Percentiles rank a stretch among this genome's conserved stretches.
Conservation (phyloP, 2,888 invertebrate species). For the Pollenia labialis region DNA sequence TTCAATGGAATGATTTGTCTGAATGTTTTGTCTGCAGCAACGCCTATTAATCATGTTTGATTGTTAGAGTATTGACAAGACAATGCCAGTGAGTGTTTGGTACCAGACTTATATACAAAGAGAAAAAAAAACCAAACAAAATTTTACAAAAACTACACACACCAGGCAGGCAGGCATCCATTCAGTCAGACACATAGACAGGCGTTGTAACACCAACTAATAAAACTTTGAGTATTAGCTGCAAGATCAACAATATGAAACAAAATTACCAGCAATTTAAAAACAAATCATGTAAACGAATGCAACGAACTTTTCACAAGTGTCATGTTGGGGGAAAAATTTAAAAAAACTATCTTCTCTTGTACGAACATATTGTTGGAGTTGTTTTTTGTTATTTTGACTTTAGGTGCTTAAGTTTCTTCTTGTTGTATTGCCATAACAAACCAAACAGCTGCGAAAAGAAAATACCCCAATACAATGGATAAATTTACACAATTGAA, state of each 20-base stretch:
- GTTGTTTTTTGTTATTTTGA: conserved; percentile 6
- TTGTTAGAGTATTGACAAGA: conserved; percentile 58
- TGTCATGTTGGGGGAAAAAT: conserved; percentile 3
- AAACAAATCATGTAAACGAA: conserved; percentile 55
- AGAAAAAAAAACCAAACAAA: conserved; percentile 39
- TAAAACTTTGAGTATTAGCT: conserved; percentile 33
- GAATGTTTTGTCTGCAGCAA: not conserved
- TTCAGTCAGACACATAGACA: conserved; percentile 21
- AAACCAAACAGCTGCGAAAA: conserved; percentile 55
- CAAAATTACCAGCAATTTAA: conserved; percentile 65
- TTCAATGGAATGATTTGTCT: conserved; percentile 19
- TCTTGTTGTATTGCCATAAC: conserved; percentile 15
- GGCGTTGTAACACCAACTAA: conserved; percentile 44
- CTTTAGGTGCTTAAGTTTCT: conserved; percentile 29
- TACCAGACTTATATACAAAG: conserved; percentile 31
- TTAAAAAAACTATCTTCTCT: not conserved
- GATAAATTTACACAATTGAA: conserved; percentile 54
- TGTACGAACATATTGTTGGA: conserved; percentile 2
- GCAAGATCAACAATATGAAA: conserved; percentile 40
- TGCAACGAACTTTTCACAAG: conserved; percentile 69
- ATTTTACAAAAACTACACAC: conserved; percentile 40
- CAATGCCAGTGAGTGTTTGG: conserved; percentile 63
- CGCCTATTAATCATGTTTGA: conserved; percentile 57
- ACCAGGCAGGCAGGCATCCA: conserved; percentile 9
- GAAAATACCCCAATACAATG: conserved; percentile 43